These are phyloP conservation scores for Hartigia nigra DNA, from an alignment of 2,888 invertebrate genomes.

Conservation along the genomic window DNA sequence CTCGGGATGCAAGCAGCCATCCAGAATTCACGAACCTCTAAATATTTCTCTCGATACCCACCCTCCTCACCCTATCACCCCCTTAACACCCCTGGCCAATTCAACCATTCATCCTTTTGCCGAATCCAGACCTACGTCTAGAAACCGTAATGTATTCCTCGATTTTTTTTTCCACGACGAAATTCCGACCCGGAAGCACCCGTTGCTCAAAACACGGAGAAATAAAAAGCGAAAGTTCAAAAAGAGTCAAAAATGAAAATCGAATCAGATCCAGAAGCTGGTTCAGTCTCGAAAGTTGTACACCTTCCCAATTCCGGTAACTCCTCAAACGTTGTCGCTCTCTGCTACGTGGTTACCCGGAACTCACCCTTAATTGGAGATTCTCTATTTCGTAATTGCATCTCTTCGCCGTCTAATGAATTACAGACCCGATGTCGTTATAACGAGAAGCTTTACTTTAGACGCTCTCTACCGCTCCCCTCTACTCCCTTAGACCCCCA, in stretches of 20 bases:
- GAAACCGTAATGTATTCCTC: neutral
- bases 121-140: neutral
- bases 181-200: neutral
- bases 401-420: constrained; percentile 34
- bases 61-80: neutral
- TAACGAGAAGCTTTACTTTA: constrained; percentile 21
- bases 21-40: neutral
- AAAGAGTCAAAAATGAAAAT: neutral
- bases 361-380: constrained; percentile 14
- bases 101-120: neutral
- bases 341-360: neutral
- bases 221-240: neutral
- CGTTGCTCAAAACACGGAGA: neutral
- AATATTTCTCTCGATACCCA: neutral
- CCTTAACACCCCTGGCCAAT: neutral
- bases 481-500: neutral
- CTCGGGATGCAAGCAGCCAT: constrained; percentile 19
- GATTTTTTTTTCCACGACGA: neutral
- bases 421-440: constrained; percentile 28
- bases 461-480: neutral
- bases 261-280: neutral
- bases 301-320: neutral
- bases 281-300: neutral
- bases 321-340: neutral
- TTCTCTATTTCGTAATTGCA: constrained; percentile 30